These are phyloP conservation scores for Acheta domesticus DNA, from an alignment of 2,888 invertebrate genomes.

Conservation along the genomic window DNA sequence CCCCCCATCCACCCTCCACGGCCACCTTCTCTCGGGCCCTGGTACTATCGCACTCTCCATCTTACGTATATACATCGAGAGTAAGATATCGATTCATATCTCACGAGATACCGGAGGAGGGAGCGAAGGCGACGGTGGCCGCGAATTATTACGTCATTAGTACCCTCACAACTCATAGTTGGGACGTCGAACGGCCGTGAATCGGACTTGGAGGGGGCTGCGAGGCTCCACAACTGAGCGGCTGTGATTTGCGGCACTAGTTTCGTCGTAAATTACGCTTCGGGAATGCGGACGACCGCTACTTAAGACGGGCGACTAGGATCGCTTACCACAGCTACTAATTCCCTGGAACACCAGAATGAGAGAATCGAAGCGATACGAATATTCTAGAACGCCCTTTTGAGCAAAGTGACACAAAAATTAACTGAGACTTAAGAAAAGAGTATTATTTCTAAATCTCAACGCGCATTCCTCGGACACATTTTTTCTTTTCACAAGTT, in stretches of 20 bases:
- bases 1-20: neutral
- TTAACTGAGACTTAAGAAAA: no score
- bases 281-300: neutral
- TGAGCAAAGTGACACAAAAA: no score
- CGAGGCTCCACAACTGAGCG: neutral
- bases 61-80: conserved; percentile 1
- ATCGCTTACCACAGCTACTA: no score
- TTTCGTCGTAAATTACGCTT: neutral
- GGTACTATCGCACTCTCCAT: conserved; percentile 6
- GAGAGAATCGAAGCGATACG: no score
- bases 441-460: no score
- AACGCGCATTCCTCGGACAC: no score
- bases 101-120: neutral
- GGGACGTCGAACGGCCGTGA: conserved; percentile 2
- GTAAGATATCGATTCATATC: conserved; percentile 18
- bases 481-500: no score
- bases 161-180: neutral
- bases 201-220: neutral
- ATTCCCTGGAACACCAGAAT: no score
- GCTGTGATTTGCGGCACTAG: neutral
- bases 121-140: neutral
- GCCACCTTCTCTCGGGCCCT: neutral
- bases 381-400: no score
- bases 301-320: no score
- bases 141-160: conserved; percentile 18